These are phyloP conservation scores for Terrapene triunguis DNA, from an alignment of 2,113 vertebrate species.

Conservation along the genomic window DNA sequence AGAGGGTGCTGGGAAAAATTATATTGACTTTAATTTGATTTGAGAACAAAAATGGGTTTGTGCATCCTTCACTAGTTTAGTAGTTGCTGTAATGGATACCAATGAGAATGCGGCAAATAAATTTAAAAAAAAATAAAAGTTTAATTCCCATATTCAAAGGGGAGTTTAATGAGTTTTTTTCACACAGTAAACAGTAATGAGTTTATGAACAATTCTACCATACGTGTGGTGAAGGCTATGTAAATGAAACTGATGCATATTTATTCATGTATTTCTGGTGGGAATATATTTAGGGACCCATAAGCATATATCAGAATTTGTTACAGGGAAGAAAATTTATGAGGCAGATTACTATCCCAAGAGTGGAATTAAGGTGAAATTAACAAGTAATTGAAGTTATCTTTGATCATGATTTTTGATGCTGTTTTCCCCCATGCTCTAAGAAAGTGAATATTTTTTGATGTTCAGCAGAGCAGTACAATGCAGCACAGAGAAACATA, in stretches of 20 bases:
- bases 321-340: slow-evolving; percentile 76
- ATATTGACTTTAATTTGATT: slow-evolving; percentile 28
- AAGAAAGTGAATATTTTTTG: slow-evolving; percentile 78
- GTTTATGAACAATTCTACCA: slow-evolving; percentile 64
- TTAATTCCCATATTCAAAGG: slow-evolving; percentile 70
- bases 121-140: slow-evolving; percentile 65
- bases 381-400: slow-evolving; percentile 84
- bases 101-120: slow-evolving; percentile 60
- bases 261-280: slow-evolving; percentile 82
- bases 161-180: slow-evolving; percentile 78
- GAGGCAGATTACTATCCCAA: slow-evolving; percentile 79
- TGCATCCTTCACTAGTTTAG: slow-evolving; percentile 12
- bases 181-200: slow-evolving; percentile 73
- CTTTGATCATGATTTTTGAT: slow-evolving; percentile 83
- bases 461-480: slow-evolving; percentile 80
- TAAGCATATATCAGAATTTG: slow-evolving; percentile 78
- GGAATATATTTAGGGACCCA: slow-evolving; percentile 80
- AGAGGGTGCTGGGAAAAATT: not conserved
- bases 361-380: slow-evolving; percentile 85
- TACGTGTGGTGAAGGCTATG: slow-evolving; percentile 75
- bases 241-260: slow-evolving; percentile 84
- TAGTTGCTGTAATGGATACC: slow-evolving; percentile 47
- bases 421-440: slow-evolving; percentile 63
- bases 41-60: slow-evolving; percentile 16
- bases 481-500: slow-evolving; percentile 75